Percentiles rank a stretch among this genome's conserved stretches.
Evolutionary conservation across 2,113 vertebrate genomes (phyloP).

Genomic region (Tupaia chinensis): DNA sequence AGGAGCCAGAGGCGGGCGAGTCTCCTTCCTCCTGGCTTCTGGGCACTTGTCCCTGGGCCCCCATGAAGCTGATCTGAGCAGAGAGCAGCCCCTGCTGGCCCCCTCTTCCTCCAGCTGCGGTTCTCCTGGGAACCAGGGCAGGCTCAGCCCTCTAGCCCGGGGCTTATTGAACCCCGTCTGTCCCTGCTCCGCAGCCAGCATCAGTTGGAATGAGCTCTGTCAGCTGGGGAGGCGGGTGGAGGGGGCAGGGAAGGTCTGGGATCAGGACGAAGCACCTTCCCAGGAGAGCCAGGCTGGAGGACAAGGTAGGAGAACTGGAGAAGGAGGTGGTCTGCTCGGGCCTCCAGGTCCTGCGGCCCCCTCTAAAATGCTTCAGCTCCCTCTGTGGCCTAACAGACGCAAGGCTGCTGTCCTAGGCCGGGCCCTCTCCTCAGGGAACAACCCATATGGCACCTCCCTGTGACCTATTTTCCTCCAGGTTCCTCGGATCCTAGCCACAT

Average conservation of each 20-base stretch:
- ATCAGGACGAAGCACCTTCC: background rate
- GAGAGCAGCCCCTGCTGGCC: background rate
- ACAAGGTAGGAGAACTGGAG: background rate
- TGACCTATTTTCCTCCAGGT: constrained; percentile 62
- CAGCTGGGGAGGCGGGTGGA: fast-evolving
- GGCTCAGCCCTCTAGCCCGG: no score
- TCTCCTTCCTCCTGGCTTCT: background rate
- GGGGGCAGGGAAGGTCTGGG: background rate
- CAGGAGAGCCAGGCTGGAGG: background rate
- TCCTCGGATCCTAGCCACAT: background rate
- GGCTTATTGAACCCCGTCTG: background rate
- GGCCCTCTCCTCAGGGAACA: background rate
- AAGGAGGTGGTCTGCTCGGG: background rate
- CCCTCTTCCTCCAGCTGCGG: background rate
- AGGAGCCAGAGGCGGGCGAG: background rate
- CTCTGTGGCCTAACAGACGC: background rate
- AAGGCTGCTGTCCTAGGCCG: background rate
- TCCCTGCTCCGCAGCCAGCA: background rate
- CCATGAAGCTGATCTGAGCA: background rate
- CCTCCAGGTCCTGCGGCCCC: fast-evolving
- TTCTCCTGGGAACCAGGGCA: background rate
- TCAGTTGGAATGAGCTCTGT: background rate
- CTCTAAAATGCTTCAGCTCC: background rate
- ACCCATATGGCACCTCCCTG: constrained; percentile 9
- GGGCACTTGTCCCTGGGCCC: background rate